Percentiles rank a stretch among this genome's conserved stretches.
Evolutionary conservation across 2,888 invertebrate species (phyloP).

Genomic region (Phaedon cochleariae): DNA sequence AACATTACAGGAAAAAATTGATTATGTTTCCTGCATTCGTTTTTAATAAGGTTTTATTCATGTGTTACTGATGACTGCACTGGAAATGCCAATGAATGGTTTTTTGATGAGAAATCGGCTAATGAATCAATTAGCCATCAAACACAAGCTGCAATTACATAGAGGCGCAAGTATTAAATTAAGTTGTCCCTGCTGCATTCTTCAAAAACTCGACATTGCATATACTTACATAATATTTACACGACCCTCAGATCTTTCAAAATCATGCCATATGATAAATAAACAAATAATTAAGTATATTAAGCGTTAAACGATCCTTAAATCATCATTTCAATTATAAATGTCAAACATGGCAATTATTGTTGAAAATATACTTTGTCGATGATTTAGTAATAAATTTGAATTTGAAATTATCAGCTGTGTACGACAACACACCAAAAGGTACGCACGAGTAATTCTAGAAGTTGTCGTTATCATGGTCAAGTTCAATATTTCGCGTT

Average conservation of each 20-base stretch:
- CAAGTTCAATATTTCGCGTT: slow-evolving; percentile 10
- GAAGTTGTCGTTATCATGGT: slow-evolving; percentile 7
- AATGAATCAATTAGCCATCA: slow-evolving; percentile 6
- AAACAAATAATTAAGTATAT: not conserved
- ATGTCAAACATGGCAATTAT: slow-evolving; percentile 37
- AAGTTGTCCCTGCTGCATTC: not conserved
- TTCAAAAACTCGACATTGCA: not conserved
- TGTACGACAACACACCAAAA: too few species aligned
- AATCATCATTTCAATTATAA: slow-evolving; percentile 39
- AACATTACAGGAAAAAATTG: not conserved
- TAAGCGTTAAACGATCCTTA: slow-evolving; percentile 21
- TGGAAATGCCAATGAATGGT: not conserved
- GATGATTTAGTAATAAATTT: not conserved
- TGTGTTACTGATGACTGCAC: not conserved
- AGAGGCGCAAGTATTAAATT: not conserved
- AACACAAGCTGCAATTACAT: not conserved
- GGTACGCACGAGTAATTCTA: not conserved
- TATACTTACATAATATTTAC: too few species aligned
- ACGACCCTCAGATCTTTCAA: not conserved
- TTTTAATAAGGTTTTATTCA: not conserved
- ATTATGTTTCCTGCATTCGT: not conserved
- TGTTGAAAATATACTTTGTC: slow-evolving; percentile 17
- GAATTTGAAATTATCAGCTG: slow-evolving; percentile 22
- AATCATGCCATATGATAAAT: not conserved
- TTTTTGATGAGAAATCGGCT: not conserved